These are phyloP conservation scores for Indri indri DNA, from an alignment of 2,113 vertebrate genomes.

Conservation along the genomic window DNA sequence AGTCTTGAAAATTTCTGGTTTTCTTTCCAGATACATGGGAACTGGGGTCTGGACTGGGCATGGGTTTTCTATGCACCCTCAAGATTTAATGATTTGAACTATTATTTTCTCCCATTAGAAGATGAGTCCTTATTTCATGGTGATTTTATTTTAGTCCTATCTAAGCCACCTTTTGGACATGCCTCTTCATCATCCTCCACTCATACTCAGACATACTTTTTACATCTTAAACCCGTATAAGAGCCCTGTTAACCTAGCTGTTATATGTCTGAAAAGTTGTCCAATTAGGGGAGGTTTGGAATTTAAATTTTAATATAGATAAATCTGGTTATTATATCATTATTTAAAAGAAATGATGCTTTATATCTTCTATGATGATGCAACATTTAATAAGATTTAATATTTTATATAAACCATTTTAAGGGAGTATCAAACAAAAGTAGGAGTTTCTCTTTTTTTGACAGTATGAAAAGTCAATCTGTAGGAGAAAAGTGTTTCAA, in stretches of 20 bases:
- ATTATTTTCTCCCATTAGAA: background rate
- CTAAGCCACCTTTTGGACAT: background rate
- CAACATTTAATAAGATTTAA: background rate
- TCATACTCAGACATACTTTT: background rate
- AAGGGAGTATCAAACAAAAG: background rate
- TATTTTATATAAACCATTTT: background rate
- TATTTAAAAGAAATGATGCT: background rate
- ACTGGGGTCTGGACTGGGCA: background rate
- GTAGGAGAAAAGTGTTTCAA: background rate
- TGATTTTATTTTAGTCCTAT: background rate
- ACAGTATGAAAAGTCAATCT: background rate
- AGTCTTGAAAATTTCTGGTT: background rate
- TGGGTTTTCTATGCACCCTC: background rate
- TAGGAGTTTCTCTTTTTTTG: background rate
- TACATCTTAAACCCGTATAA: background rate
- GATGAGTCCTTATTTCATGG: background rate
- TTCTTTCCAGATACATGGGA: background rate
- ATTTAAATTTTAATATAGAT: background rate
- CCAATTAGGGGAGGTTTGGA: background rate
- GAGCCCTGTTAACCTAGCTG: background rate
- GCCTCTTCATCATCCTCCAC: background rate
- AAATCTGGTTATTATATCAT: background rate
- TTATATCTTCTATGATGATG: background rate
- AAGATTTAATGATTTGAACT: background rate
- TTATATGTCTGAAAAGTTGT: background rate